Evolutionary conservation across 1,140 invertebrate genomes (phyloP), one percentile per base, ranked within the genome.

Genomic region (Platyscapa corneri): DNA sequence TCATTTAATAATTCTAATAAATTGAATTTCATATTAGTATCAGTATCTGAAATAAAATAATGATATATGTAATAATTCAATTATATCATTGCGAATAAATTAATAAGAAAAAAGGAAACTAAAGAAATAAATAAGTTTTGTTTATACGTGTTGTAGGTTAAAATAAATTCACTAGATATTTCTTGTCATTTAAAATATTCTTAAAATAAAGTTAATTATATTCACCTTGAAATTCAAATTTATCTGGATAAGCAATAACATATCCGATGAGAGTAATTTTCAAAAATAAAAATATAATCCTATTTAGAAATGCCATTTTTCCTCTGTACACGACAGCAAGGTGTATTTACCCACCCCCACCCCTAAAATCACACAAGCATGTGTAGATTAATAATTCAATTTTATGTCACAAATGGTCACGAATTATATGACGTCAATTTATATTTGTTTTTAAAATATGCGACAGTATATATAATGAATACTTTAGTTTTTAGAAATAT

Each of bases 11-110:
- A 56, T 39, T 76, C 42, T 0, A 89, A 39, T 27, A 86, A 32
- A 79, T 90, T 75, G 20, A 84, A 70, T 78, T 84, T 86, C 72
- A 82, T 83, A 65, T 86, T 86, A 20, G 67, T 67, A 53, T 83
- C 84, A 20, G 39, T 32, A 86, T 87, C 87, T 87, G 72, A 72
- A 88, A 85, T 84, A 67, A 70, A 70, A 72, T 37, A 53, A 84
- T 5, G 16, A 12, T 27, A 32, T 81, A 39, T 30, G 6, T 49
- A 56, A 49, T 77, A 53, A 53, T 20, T 20, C n/a, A 56, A 2
- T 46, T 75, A 18, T 74, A 75, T 1, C 6, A 76, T 3, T 75
- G 27, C 3, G 7, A 74, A 39, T 30, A 3, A 46, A 65, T 7
- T 42, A 32, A 53, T 53, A 32, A 0, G 12, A 32, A 46, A 27